Base-by-base conservation (phyloP, 2,113 vertebrate species). In the Myodes glareolus region DNA sequence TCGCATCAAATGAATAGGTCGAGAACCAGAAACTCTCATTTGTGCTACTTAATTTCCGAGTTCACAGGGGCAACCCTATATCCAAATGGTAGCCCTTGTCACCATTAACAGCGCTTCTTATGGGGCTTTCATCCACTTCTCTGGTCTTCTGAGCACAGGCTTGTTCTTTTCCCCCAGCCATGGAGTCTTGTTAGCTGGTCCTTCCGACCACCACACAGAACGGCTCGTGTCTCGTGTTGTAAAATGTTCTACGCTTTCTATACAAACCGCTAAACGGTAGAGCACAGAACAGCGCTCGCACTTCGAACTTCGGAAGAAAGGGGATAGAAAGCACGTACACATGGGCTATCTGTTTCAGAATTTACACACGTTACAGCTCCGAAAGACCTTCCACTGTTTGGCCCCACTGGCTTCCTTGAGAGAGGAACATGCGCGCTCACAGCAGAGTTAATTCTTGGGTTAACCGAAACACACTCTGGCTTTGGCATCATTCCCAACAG, bases 271-370 rank as follows among this genome's bases (percentile, higher is more conserved):
- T 97, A 95, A 93, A 96, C 58, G 90, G 84, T 89, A 92, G 88
- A 95, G 94, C 65, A 63, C 65, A 88, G 82, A 94, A 94, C 2
- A 92, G 90, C 65, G 78, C 52, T 95, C 73, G 1, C 42, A 67
- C 86, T 91, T 97, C 94, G 52, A 94, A 90, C 87, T 73, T 90
- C 68, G 87, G 93, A 94, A n/a, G n/a, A n/a, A n/a, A n/a, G n/a
- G 95, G 95, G 85, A 93, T 86, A 97, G 86, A 87, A 96, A 97
- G 92, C 84, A 65, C 80, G 88, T 88, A 91, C 67, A 94, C 94
- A 76, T 39, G 65, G 65, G 82, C 78, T 73, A 3, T 95, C 93
- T 77, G 75, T 95, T 93, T 97, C 95, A 88, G 84, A 96, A 94
- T 90, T 92, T 93, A 88, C 90, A 97, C 76, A 70, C 88, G 45